Percentiles rank a stretch among this genome's conserved stretches.
Evolutionary conservation across 2,113 vertebrate species (phyloP).

Genomic region (Plecturocebus donacophilus): DNA sequence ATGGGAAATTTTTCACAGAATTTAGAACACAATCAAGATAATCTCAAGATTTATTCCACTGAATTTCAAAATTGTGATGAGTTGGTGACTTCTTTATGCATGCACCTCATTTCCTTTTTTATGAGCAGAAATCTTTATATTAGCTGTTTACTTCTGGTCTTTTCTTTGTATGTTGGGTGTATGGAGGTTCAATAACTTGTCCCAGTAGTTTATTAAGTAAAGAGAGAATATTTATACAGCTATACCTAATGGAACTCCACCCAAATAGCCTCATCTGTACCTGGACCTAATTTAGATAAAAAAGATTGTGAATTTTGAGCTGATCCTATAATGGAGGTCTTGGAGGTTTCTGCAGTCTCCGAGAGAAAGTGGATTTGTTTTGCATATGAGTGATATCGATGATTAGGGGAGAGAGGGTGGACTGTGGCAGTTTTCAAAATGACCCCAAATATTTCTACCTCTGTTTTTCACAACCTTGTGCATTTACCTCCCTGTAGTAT

Average conservation of each 20-base stretch:
- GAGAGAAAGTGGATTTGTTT: neutral
- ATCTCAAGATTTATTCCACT: neutral
- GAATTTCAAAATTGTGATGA: neutral
- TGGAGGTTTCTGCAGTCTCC: neutral
- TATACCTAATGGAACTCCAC: neutral
- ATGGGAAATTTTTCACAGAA: neutral
- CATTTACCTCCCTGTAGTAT: neutral
- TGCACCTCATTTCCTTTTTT: neutral
- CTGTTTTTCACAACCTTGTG: neutral
- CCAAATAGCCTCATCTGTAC: neutral
- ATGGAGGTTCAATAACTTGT: neutral
- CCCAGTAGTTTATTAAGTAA: neutral
- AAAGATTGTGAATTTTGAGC: neutral
- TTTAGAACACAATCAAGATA: neutral
- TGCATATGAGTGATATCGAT: neutral
- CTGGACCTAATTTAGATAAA: neutral
- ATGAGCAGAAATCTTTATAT: neutral
- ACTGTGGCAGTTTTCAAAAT: neutral
- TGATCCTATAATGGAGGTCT: neutral
- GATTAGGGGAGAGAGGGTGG: neutral
- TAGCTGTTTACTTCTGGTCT: neutral
- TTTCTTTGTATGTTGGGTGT: neutral
- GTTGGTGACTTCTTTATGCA: neutral
- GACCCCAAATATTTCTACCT: neutral
- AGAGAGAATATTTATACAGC: neutral